Evolutionary conservation across 2,888 invertebrate genomes (phyloP).

Genomic region (Brachypalpus laphriformis): DNA sequence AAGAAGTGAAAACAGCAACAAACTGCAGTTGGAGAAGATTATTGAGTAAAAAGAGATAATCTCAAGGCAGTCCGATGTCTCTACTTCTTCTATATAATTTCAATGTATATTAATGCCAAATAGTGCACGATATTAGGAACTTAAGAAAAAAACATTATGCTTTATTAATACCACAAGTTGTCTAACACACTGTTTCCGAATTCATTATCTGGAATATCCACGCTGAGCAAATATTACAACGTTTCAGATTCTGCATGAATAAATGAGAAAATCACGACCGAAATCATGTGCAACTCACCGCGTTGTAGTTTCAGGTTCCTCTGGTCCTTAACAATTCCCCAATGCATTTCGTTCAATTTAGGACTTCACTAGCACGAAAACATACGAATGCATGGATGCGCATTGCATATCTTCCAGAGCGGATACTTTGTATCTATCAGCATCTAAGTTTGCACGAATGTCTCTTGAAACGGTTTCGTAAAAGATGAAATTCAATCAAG

Average conservation of each 20-base stretch:
- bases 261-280: neutral
- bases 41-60: no score
- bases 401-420: no score
- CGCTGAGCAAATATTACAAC: neutral
- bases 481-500: constrained; percentile 22
- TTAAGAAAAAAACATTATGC: no score
- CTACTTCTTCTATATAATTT: no score
- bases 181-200: neutral
- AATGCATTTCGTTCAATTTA: neutral
- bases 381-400: no score
- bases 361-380: neutral
- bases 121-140: no score
- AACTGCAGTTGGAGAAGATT: no score
- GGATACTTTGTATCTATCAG: no score
- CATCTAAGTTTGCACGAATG: neutral
- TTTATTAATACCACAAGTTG: neutral
- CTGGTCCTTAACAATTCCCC: neutral
- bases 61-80: no score
- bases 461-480: neutral
- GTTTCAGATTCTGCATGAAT: neutral
- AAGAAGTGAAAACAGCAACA: no score
- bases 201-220: neutral
- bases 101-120: no score
- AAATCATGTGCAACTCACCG: neutral
- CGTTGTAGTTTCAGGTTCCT: neutral